Percentiles rank a stretch among this genome's conserved stretches.
phyloP scores from a whole-genome alignment of 2,113 vertebrate species.

The Bubalus kerabau region DNA sequence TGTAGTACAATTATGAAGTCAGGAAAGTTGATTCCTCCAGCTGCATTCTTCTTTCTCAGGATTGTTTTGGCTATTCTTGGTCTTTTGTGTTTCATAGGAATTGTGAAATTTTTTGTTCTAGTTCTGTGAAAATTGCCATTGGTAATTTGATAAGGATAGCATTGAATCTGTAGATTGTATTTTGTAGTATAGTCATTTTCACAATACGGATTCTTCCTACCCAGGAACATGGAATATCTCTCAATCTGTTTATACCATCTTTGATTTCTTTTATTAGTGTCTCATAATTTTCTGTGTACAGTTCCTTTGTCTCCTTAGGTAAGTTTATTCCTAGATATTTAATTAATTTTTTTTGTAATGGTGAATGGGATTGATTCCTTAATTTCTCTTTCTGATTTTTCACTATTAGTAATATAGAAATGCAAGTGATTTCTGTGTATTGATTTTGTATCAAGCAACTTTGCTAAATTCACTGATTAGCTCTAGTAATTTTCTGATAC shows the following conservation, averaged over 20 bases:
- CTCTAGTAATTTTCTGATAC: neutral
- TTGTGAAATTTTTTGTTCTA: neutral
- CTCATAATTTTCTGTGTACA: neutral
- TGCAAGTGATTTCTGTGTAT: neutral
- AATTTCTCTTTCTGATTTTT: neutral
- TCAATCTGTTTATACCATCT: neutral
- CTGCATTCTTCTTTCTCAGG: neutral
- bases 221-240: neutral
- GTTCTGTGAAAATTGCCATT: neutral
- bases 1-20: neutral
- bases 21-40: neutral
- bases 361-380: neutral
- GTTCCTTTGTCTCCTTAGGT: neutral
- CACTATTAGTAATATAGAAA: neutral
- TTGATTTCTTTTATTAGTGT: neutral
- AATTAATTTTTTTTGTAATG: neutral
- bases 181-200: neutral
- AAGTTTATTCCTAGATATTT: neutral
- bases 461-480: neutral
- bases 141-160: neutral
- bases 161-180: neutral
- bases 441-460: neutral
- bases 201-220: neutral
- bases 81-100: neutral
- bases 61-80: neutral